Percentiles rank a stretch among this genome's conserved stretches.
Conservation (phyloP, 1,140 invertebrate species). For the Zaprionus inermis region DNA sequence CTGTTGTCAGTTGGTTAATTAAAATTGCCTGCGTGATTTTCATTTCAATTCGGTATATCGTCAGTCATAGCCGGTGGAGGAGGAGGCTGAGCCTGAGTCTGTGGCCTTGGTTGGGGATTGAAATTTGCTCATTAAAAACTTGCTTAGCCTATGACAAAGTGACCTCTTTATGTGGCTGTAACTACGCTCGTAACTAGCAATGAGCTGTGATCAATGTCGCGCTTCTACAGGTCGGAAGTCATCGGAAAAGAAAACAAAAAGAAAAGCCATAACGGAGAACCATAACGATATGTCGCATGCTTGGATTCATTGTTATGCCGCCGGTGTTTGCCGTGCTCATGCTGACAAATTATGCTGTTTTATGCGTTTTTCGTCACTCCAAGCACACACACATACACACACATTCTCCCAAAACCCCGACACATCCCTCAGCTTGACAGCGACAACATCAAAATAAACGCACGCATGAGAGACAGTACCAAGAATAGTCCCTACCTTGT, state of each 20-base stretch:
- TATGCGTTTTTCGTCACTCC: constrained; percentile 75
- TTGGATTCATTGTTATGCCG: constrained; percentile 71
- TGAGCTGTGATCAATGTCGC: not conserved
- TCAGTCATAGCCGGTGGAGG: too few relatives aligned
- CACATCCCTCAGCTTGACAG: constrained; percentile 14
- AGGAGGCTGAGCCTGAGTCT: too few relatives aligned
- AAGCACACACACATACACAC: constrained; percentile 18
- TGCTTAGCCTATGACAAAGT: not conserved
- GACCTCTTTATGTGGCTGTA: not conserved
- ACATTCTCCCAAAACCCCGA: constrained; percentile 1
- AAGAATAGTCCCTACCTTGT: not conserved
- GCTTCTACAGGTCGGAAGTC: not conserved
- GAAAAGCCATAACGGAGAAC: not conserved
- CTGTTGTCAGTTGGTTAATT: constrained; percentile 24
- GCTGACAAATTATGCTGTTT: constrained; percentile 81
- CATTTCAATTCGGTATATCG: constrained; percentile 6
- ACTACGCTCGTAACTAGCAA: not conserved
- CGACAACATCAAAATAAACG: constrained; percentile 59
- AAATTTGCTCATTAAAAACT: constrained; percentile 14
- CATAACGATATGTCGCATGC: constrained; percentile 11
- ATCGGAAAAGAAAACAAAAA: not conserved
- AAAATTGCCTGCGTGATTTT: constrained; percentile 27
- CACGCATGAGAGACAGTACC: constrained; percentile 59
- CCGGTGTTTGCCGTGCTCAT: constrained; percentile 63
- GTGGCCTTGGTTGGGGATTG: not conserved